phyloP scores from a whole-genome alignment of 2,797 vertebrate genomes.

The Micromesistius poutassou region DNA sequence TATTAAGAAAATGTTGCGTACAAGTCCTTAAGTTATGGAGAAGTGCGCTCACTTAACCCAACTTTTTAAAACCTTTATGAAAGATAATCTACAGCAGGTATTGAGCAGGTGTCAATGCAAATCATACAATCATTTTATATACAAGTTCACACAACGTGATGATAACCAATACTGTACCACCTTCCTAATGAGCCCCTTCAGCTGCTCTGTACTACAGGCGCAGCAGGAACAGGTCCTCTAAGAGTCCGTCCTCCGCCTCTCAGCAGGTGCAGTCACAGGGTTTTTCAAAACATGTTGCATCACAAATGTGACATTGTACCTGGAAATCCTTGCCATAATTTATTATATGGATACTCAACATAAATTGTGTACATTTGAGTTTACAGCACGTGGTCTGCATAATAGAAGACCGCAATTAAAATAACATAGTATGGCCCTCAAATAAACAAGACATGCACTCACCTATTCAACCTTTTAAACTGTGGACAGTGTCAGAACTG shows the following conservation, averaged over 20 bases:
- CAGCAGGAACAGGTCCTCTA: not conserved
- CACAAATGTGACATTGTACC: slow-evolving; percentile 11
- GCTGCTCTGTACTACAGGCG: not conserved
- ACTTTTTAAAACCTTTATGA: slow-evolving; percentile 1
- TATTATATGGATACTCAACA: slow-evolving; percentile 34
- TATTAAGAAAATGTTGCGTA: slow-evolving; percentile 48
- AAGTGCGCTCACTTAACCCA: not conserved
- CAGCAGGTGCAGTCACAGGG: not conserved
- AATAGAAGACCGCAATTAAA: slow-evolving; percentile 21
- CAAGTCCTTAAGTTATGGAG: not conserved
- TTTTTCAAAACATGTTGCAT: not conserved
- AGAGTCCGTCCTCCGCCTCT: not conserved
- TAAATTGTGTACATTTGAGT: slow-evolving; percentile 15
- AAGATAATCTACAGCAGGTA: slow-evolving; percentile 32
- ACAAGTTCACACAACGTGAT: slow-evolving; percentile 49
- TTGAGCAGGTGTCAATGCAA: slow-evolving; percentile 33
- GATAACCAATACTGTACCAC: slow-evolving; percentile 26
- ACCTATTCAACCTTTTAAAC: not conserved
- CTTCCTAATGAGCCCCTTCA: not conserved
- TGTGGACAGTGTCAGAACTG: not conserved
- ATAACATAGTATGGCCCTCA: slow-evolving; percentile 10
- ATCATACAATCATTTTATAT: slow-evolving; percentile 55
- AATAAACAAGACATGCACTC: slow-evolving; percentile 6
- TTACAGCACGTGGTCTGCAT: slow-evolving; percentile 19
- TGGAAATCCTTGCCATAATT: slow-evolving; percentile 31